Evolutionary conservation across 2,888 invertebrate genomes (phyloP), one percentile per base, ranked within the genome.

Genomic region (Abrostola tripartita): DNA sequence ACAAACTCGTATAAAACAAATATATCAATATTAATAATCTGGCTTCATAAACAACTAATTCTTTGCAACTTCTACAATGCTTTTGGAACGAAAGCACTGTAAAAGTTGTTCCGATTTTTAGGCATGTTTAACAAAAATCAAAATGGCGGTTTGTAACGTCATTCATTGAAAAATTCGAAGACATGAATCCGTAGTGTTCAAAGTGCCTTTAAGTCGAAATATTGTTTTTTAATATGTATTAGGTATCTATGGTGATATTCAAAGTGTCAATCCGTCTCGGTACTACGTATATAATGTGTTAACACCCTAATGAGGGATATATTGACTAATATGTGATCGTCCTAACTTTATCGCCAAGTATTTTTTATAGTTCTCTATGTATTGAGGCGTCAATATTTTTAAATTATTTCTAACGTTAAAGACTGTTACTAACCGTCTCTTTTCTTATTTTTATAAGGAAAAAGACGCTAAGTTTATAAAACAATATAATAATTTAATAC

Each of bases 181-280:
- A n/a, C n/a, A n/a, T n/a, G n/a, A n/a, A n/a, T 47, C 8, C 1
- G 7, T 68, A 5, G 6, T 47, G 6, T 44, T 14, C 50, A 40
- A 41, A 42, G 61, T 73, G 76, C 66, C 56, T 75, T 12, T 14
- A 67, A 73, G 41, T 79, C 64, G 73, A 67, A 69, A 71, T 75
- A 61, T 63, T 62, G 66, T 63, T 80, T 74, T 76, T 62, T 67
- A 73, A 67, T 78, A n/a, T n/a, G n/a, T n/a, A 74, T 71, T 71
- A 78, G 76, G 69, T 75, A 76, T 61, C 79, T 75, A 79, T 83
- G 84, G 84, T 86, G 77, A 84, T 85, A 87, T 94, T 93, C 93
- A 94, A 92, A 94, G 94, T 94, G 94, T 93, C 94, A 94, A 94
- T 94, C 93, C 84, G 83, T 85, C 79, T 84, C 88, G 88, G 90